Evolutionary conservation across 2,888 invertebrate species (phyloP), one percentile per base, ranked within the genome.

Genomic region (Pseudoips prasinana): DNA sequence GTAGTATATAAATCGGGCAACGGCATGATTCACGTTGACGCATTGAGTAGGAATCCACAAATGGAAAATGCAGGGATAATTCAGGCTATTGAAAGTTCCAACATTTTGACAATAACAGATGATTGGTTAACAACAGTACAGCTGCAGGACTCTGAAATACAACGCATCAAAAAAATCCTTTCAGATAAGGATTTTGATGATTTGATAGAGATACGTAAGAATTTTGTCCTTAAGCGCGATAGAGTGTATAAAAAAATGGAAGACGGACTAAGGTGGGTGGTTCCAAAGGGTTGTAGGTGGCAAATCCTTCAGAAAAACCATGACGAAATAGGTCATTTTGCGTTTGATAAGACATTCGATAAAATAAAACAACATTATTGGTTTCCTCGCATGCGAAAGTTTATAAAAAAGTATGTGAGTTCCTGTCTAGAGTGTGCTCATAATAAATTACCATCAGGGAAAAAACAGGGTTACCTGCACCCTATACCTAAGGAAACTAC

Each of bases 251-350:
- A 24, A 6, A 8, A 10, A n/a, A 38, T 25, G 4, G 28, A 32
- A 1, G 10, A 29, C 7, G 37, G 37, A 10, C 25, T 32, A 17
- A 22, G 23, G 6, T 41, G 30, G 32, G 38, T 42, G n/a, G 34
- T 42, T 0, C 34, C 38, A 2, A 42, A 42, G 10, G 30, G 25
- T 3, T 30, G 27, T 25, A 25, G 43, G 1, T 54, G 43, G 46
- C 43, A 48, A 17, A 22, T 49, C 0, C 25, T 42, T 1, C 29
- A 40, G 11, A 20, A 22, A 10, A 38, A 35, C 27, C 49, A 50
- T 14, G 53, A 53, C 8, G 45, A 53, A 6, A 37, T 47, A 8
- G 53, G 56, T 0, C 50, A 52, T 19, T 42, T 47, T 14, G 33
- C 28, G 0, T 25, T 32, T 10, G 42, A 46, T 1, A 50, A 46